phyloP scores from a whole-genome alignment of 2,113 vertebrate genomes.

The Scytalopus superciliaris region DNA sequence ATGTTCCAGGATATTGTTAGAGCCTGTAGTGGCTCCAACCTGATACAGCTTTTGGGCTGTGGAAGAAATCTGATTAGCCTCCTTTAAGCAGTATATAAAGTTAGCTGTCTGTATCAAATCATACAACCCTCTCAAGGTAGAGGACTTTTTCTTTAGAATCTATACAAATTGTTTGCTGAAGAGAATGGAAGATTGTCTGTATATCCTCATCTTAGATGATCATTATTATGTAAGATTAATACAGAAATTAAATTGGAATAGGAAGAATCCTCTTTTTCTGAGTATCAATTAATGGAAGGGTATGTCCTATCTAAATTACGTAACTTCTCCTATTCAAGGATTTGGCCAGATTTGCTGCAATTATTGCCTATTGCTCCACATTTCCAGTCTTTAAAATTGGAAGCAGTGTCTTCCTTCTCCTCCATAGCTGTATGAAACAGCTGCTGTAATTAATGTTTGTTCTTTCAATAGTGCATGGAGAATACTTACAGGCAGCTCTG shows the following conservation, averaged over 20 bases:
- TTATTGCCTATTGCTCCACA: background rate
- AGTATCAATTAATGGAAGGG: background rate
- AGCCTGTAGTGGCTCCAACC: background rate
- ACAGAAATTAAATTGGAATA: background rate
- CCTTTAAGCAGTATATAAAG: background rate
- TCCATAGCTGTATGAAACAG: background rate
- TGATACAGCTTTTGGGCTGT: background rate
- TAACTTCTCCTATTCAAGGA: background rate
- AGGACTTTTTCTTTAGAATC: background rate
- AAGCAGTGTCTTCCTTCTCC: background rate
- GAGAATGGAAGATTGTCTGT: background rate
- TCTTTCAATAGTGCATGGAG: background rate
- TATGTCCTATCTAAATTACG: background rate
- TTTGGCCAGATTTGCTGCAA: background rate
- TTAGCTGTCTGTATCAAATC: background rate
- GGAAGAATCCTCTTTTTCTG: background rate
- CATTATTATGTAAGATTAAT: background rate
- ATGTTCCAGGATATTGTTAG: background rate
- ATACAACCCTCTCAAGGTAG: background rate
- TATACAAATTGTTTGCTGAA: background rate
- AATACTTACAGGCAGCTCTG: background rate
- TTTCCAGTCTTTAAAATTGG: background rate
- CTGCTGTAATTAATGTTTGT: background rate
- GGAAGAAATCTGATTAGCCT: background rate
- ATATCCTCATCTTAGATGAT: background rate